Evolutionary conservation across 2,113 vertebrate genomes (phyloP), one percentile per base, ranked within the genome.

Genomic region (Coptodon bakossiorum): DNA sequence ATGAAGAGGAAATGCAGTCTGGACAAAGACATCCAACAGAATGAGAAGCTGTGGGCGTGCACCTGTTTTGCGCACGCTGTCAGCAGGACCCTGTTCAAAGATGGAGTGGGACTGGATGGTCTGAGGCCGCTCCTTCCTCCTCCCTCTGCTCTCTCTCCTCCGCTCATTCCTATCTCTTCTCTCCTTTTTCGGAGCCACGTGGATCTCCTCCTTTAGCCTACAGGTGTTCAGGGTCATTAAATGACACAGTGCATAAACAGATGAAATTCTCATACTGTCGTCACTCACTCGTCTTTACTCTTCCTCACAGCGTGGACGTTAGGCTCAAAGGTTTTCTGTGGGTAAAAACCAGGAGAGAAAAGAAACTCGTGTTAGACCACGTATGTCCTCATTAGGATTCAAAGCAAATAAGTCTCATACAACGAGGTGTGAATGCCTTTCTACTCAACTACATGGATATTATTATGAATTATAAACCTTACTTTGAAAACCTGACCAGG

Each of bases 101-200:
- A 97, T 96, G 63, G 96, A 97, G 93, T 96, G 96, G 61, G 95
- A 96, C 93, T 97, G 96, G 83, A 97, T 97, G 10, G 93, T 96
- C 82, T 92, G 95, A 14, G 95, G 96, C 79, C 91, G 93, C 73
- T 96, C 96, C 89, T 92, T 95, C 68, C 94, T 95, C 81, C 90
- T 91, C 78, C 92, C 91, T 89, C 94, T 88, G 84, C 29, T 90
- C 54, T 96, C 96, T 80, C 91, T 92, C 63, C 90, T 92, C 79
- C 91, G 91, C 48, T 96, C 95, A 11, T 95, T 95, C 83, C 90
- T 86, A 5, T 95, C 90, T 89, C 88, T 93, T 52, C 90, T 95
- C 57, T 96, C 95, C 83, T 93, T 96, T 7, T 94, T 96, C 3
- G 94, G 92, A 7, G 85, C 68, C 36, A 14, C 78, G 3, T 19